Percentiles rank a stretch among this genome's conserved stretches.
Conservation (phyloP, 2,888 invertebrate species). For the Pseudococcus jackbeardsleyi region DNA sequence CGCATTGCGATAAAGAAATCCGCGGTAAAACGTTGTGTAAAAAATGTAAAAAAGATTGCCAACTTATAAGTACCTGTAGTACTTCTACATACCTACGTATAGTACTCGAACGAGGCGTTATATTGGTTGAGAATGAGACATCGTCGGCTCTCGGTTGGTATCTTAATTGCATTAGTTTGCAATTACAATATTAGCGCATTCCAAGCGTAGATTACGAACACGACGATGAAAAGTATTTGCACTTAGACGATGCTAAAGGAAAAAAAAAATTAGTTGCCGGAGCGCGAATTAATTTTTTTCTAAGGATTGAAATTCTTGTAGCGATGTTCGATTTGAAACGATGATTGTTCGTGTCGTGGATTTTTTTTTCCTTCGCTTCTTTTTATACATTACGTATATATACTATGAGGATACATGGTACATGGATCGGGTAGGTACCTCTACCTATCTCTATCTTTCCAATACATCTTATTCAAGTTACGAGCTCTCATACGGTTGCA, state of each 20-base stretch:
- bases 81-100: too few species aligned
- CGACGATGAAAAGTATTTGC: not conserved
- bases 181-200: conserved; percentile 42
- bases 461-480: conserved; percentile 30
- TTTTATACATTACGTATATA: not conserved
- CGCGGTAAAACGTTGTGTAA: too few species aligned
- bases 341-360: conserved; percentile 8
- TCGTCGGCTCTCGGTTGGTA: conserved; percentile 13
- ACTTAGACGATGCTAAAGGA: not conserved
- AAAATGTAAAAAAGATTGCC: too few species aligned
- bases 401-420: not conserved
- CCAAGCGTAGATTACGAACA: not conserved
- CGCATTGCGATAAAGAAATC: too few species aligned
- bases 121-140: conserved; percentile 9
- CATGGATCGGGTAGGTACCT: not conserved
- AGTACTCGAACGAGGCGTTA: conserved; percentile 11
- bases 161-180: conserved; percentile 41
- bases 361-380: not conserved
- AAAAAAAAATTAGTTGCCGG: not conserved
- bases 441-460: not conserved
- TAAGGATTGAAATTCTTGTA: conserved; percentile 8
- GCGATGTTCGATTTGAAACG: not conserved
- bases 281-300: conserved; percentile 7
- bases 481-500: conserved; percentile 15
- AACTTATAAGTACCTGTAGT: too few species aligned